Evolutionary conservation across 2,888 invertebrate genomes (phyloP).

Genomic region (Epsilonema sp.): DNA sequence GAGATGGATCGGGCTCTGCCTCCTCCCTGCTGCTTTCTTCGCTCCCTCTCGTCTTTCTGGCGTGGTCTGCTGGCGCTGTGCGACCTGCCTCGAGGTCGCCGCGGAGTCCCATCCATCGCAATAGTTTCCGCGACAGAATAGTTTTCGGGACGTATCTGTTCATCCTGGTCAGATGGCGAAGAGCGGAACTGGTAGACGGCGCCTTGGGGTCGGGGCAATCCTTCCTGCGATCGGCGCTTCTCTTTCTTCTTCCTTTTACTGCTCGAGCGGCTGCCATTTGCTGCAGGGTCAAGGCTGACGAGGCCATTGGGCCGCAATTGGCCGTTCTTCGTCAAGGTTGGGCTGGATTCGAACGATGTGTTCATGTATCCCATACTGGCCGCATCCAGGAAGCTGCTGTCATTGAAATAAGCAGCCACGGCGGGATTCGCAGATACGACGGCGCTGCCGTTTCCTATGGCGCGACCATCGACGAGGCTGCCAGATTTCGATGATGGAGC

Average conservation of each 20-base stretch:
- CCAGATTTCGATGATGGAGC: no score
- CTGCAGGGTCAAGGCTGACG: no score
- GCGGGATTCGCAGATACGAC: not conserved
- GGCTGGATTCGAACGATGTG: not conserved
- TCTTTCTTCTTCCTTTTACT: not conserved
- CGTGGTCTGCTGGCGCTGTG: not conserved
- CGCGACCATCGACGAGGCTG: no score
- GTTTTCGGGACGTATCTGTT: not conserved
- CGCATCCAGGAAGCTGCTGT: not conserved
- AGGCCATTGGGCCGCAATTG: not conserved
- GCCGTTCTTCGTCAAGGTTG: not conserved
- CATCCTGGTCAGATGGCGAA: not conserved
- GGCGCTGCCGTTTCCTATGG: not conserved
- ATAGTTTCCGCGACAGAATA: not conserved
- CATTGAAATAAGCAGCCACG: not conserved
- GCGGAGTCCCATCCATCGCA: not conserved
- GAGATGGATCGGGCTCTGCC: not conserved
- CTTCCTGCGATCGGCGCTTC: not conserved
- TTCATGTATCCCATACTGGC: conserved; percentile 4
- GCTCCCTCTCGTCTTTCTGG: not conserved
- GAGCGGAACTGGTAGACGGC: not conserved
- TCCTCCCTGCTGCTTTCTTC: not conserved
- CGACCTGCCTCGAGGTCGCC: not conserved
- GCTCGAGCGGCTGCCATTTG: no score
- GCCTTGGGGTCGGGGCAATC: not conserved